Evolutionary conservation across 1,140 invertebrate genomes (phyloP), one percentile per base, ranked within the genome.

Genomic region (Orius insidiosus): DNA sequence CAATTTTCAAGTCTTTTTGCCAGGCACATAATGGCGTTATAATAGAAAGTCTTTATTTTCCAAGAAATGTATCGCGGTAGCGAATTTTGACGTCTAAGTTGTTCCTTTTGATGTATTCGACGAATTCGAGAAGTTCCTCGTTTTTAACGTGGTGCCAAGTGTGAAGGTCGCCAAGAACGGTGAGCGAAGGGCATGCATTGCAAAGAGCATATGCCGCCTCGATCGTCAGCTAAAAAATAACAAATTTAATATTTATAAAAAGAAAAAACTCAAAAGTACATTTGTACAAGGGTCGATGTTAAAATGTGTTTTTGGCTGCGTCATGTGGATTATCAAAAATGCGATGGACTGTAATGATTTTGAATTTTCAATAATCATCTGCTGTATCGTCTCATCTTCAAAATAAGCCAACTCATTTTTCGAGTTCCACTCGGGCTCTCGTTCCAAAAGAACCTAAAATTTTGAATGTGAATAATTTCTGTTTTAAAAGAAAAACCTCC

Each of bases 1-100:
- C 24, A 24, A 24, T 24, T 24, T 24, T 24, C n/a, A 24, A 24
- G 24, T 24, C 24, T 24, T 24, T 3, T 24, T 24, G 24, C 24
- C 24, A 24, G 24, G 24, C 24, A 24, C 24, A 24, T 24, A 24
- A 4, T 24, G 24, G 24, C 24, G 24, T 24, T 24, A 24, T 24
- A 4, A 24, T 24, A 24, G 24, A 24, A 24, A 7, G 7, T 3
- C 7, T 24, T 24, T 24, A 24, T 24, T 24, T 24, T 3, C 24
- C 24, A 7, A 24, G 24, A 24, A 4, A 24, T 4, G 24, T 24
- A 24, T 49, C 35, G 31, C 35, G 19, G 30, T 24, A 46, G 11
- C 42, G 39, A 10, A 50, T 10, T 41, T 50, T 44, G 5, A 50
- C 24, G 44, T 50, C 44, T 43, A 43, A 50, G 38, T 50, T 50